Percentiles rank a stretch among this genome's conserved stretches.
Conservation (phyloP, 2,797 vertebrate species). For the Anguilla pacifica region DNA sequence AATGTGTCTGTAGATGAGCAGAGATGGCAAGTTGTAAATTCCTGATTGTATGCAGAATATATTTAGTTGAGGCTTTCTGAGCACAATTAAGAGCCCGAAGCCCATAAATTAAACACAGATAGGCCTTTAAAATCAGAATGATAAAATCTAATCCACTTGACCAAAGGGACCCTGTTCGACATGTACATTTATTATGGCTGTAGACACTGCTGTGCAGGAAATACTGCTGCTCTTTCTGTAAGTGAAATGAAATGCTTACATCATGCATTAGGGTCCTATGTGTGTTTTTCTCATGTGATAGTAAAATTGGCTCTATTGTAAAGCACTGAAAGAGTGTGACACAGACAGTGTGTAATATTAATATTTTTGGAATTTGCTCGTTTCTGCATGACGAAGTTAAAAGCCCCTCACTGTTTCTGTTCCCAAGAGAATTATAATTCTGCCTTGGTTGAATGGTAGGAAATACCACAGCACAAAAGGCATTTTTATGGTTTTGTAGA, state of each 20-base stretch:
- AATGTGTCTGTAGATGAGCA: constrained; percentile 57
- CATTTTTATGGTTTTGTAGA: constrained; percentile 63
- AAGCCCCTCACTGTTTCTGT: constrained; percentile 59
- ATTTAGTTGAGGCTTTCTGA: constrained; percentile 61
- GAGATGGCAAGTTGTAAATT: constrained; percentile 68
- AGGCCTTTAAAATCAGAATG: constrained; percentile 59
- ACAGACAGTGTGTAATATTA: constrained; percentile 48
- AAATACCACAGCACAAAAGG: constrained; percentile 73
- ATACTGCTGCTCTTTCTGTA: constrained; percentile 23
- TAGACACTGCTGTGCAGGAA: constrained; percentile 44
- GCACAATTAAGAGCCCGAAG: constrained; percentile 64
- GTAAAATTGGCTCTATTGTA: constrained; percentile 51
- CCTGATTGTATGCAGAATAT: constrained; percentile 69
- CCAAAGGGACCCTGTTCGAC: constrained; percentile 54
- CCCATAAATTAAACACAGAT: constrained; percentile 75
- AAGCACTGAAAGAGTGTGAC: constrained; percentile 51
- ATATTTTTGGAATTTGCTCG: constrained; percentile 67
- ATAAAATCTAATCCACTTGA: constrained; percentile 61
- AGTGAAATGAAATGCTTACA: constrained; percentile 51
- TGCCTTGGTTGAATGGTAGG: constrained; percentile 70
- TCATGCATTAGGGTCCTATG: constrained; percentile 53
- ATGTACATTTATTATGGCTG: constrained; percentile 57
- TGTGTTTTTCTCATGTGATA: constrained; percentile 36
- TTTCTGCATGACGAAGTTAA: constrained; percentile 59
- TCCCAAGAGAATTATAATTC: constrained; percentile 71